phyloP scores from a whole-genome alignment of 2,888 invertebrate species.

The Chaetoderma sp. region DNA sequence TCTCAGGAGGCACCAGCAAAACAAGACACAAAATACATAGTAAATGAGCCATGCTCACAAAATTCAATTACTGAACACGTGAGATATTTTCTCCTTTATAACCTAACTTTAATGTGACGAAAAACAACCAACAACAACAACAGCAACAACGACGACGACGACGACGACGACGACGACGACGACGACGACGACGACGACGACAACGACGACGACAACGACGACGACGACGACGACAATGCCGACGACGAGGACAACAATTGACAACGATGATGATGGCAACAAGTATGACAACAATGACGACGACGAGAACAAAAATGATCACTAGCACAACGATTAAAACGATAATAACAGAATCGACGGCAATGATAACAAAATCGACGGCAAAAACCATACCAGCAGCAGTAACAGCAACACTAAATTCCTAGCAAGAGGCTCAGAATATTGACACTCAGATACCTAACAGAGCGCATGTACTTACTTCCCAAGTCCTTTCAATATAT shows the following conservation, averaged over 20 bases:
- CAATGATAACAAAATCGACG: background rate
- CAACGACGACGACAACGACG: background rate
- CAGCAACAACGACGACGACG: background rate
- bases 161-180: background rate
- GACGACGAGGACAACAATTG: background rate
- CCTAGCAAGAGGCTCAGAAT: too few species aligned
- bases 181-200: background rate
- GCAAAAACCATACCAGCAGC: background rate
- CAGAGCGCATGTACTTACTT: too few species aligned
- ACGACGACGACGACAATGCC: background rate
- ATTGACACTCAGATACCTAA: too few species aligned
- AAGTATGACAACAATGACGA: background rate
- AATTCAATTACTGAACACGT: too few species aligned
- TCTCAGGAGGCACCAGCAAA: too few species aligned
- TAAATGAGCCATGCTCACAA: too few species aligned
- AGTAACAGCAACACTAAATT: conserved; percentile 66
- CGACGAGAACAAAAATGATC: background rate
- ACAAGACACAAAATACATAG: too few species aligned
- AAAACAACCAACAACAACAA: background rate
- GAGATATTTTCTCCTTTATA: too few species aligned
- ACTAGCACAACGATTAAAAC: background rate
- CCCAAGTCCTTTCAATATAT: too few species aligned
- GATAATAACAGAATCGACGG: background rate
- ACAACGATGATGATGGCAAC: background rate
- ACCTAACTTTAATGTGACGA: too few species aligned